Evolutionary conservation across 2,797 vertebrate species (phyloP).

Genomic region (Remorina albescens): DNA sequence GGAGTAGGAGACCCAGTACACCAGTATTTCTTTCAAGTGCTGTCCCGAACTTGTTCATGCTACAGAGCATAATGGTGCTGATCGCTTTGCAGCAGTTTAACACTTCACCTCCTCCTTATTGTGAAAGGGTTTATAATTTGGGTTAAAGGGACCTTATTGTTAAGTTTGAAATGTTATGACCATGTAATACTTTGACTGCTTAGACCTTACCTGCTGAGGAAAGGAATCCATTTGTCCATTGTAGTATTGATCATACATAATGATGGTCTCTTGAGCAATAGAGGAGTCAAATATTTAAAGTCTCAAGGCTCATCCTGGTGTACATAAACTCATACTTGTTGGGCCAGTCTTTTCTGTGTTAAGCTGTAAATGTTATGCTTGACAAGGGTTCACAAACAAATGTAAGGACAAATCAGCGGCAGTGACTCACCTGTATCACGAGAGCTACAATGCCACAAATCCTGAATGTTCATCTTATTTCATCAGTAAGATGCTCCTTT

Average conservation of each 20-base stretch:
- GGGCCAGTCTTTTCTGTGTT: slow-evolving; percentile 3
- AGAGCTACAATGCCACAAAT: not conserved
- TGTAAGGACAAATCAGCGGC: not conserved
- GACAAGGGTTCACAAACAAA: not conserved
- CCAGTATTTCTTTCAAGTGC: slow-evolving; percentile 21
- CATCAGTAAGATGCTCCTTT: not conserved
- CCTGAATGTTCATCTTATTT: slow-evolving; percentile 3
- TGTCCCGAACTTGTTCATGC: slow-evolving; percentile 29
- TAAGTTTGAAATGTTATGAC: slow-evolving; percentile 11
- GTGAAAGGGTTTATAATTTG: not conserved
- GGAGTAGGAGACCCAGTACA: slow-evolving; percentile 25
- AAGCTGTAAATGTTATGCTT: slow-evolving; percentile 7
- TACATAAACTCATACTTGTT: slow-evolving; percentile 1
- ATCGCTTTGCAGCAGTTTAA: slow-evolving; percentile 5
- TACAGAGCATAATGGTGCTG: slow-evolving; percentile 12
- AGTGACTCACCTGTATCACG: not conserved
- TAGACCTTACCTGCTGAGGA: no score
- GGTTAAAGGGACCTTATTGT: not conserved
- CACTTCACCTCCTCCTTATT: not conserved
- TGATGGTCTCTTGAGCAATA: not conserved
- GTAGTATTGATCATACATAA: not conserved
- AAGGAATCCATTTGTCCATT: not conserved
- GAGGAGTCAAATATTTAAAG: not conserved
- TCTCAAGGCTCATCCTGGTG: not conserved
- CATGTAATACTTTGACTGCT: not conserved